Conservation (phyloP, 2,888 invertebrate species). For the Idaea straminata region DNA sequence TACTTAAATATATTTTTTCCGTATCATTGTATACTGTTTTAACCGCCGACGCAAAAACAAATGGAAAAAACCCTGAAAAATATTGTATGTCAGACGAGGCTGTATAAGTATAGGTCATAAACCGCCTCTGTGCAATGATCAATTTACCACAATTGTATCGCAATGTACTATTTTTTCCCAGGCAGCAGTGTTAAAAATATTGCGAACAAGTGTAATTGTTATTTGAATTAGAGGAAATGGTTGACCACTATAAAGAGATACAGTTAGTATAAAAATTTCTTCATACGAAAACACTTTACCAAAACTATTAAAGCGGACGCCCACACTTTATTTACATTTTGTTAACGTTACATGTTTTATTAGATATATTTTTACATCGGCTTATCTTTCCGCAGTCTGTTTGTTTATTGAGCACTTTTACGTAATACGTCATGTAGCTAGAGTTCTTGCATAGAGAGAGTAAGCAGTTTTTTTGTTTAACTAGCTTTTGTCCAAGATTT, state of each 20-base stretch:
- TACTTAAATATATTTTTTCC: no score
- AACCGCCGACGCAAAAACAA: no score
- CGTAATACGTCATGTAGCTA: conserved; percentile 11
- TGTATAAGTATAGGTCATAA: no score
- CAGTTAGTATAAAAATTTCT: background rate
- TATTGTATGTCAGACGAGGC: no score
- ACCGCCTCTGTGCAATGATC: no score
- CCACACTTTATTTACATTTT: conserved; percentile 3
- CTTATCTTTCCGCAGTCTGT: conserved; percentile 13
- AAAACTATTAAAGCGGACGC: background rate
- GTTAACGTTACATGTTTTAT: conserved; percentile 10
- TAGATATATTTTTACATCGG: conserved; percentile 15
- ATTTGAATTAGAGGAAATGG: background rate
- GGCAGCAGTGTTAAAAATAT: background rate
- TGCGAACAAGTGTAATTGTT: background rate
- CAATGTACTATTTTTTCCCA: no score
- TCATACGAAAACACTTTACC: background rate
- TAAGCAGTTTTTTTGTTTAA: background rate
- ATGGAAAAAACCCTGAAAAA: no score
- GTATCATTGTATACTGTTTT: no score
- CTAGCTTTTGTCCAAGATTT: no score
- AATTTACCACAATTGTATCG: no score
- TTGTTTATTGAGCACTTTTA: conserved; percentile 16
- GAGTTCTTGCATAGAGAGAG: background rate
- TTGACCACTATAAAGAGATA: background rate